A percentile compares a stretch with the other conserved stretches of the same genome.
phyloP scores from a whole-genome alignment of 2,113 vertebrate genomes.

The Micronycteris hirsuta region DNA sequence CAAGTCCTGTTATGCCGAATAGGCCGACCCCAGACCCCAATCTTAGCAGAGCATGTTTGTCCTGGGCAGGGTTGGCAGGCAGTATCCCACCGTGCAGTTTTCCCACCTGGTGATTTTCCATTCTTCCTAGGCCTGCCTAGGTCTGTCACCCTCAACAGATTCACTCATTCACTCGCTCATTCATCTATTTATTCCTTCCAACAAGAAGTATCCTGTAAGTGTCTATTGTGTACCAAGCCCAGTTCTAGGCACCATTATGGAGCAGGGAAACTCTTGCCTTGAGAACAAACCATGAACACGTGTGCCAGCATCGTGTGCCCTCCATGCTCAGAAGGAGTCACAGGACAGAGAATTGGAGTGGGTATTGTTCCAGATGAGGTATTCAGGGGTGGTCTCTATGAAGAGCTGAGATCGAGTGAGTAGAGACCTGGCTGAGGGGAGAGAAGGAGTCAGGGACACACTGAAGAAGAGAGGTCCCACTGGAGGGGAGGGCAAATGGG shows the following conservation, averaged over 20 bases:
- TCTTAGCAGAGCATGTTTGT: too few species aligned
- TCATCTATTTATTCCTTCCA: neutral
- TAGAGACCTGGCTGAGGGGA: neutral
- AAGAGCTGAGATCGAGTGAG: neutral
- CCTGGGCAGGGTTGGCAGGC: too few species aligned
- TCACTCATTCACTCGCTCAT: neutral
- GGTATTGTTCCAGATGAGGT: neutral
- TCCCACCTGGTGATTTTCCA: too few species aligned
- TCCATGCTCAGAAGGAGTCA: neutral
- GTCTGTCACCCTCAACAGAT: neutral
- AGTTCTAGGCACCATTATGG: neutral
- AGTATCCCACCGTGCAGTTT: too few species aligned
- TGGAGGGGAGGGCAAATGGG: too few species aligned
- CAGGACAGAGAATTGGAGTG: neutral
- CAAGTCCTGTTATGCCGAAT: too few species aligned
- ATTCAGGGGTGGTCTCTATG: neutral
- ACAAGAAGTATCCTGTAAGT: neutral
- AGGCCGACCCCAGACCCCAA: too few species aligned
- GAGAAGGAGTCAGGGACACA: neutral
- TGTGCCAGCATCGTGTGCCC: fast-evolving
- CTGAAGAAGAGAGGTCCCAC: neutral
- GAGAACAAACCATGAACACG: neutral
- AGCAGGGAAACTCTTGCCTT: neutral
- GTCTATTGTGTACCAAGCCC: neutral
- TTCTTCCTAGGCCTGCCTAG: too few species aligned